Evolutionary conservation across 2,888 invertebrate genomes (phyloP).

Genomic region (Ametastegia equiseti): DNA sequence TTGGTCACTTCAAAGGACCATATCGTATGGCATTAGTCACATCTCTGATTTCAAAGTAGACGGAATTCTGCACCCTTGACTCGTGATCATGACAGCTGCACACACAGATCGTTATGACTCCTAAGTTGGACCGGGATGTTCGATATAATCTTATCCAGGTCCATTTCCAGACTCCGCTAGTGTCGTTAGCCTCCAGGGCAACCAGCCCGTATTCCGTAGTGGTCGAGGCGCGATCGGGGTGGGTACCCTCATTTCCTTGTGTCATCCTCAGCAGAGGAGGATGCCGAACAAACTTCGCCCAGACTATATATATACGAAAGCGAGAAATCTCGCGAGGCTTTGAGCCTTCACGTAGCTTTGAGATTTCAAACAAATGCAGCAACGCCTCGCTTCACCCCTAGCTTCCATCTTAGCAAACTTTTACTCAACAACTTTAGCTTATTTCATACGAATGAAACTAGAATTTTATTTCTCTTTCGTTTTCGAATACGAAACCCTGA

Average conservation of each 20-base stretch:
- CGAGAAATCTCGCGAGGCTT: slow-evolving; percentile 1
- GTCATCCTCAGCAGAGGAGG: slow-evolving; percentile 62
- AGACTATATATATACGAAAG: not conserved
- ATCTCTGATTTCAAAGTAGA: not conserved
- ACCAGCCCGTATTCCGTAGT: slow-evolving; percentile 30
- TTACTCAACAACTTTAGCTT: not conserved
- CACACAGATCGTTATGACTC: not conserved
- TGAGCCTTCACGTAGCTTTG: slow-evolving; percentile 18
- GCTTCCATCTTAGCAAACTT: not conserved
- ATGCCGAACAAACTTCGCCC: slow-evolving; percentile 32
- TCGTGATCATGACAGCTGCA: slow-evolving; percentile 2
- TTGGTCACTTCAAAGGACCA: not conserved
- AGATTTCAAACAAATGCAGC: slow-evolving; percentile 27
- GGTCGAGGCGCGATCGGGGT: slow-evolving; percentile 27
- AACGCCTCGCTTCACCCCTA: slow-evolving; percentile 3
- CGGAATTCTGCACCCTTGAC: not conserved
- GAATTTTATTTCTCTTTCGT: not conserved
- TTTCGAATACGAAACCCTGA: not conserved
- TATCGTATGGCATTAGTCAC: not conserved
- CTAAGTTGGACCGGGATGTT: not conserved
- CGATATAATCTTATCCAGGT: slow-evolving; percentile 20
- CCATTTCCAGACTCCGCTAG: not conserved
- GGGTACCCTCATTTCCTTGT: slow-evolving; percentile 67
- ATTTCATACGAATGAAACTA: too few species aligned
- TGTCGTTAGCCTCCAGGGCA: not conserved